These are phyloP conservation scores for Rhinatrema bivittatum DNA, from an alignment of 2,797 vertebrate genomes.

Conservation along the genomic window DNA sequence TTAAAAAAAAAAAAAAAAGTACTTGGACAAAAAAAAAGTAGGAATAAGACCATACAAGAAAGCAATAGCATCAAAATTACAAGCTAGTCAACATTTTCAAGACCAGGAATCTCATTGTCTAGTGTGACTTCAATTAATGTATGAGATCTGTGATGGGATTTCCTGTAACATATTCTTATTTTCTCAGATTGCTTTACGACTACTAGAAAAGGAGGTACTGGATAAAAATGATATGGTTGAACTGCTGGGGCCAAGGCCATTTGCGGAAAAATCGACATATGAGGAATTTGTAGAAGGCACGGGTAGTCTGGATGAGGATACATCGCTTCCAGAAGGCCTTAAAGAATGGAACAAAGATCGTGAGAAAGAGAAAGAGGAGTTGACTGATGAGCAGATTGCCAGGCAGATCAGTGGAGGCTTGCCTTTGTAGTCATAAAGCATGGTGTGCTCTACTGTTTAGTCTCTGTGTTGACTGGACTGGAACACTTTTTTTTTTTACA, in stretches of 20 bases:
- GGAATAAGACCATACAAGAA: too few species aligned
- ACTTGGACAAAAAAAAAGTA: too few species aligned
- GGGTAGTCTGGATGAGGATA: conserved; percentile 87
- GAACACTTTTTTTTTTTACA: conserved; percentile 5
- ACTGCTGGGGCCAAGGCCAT: conserved; percentile 80
- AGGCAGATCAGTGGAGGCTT: conserved; percentile 66
- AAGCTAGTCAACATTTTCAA: too few species aligned
- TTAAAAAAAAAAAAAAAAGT: too few species aligned
- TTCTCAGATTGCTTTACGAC: conserved; percentile 79
- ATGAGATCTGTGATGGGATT: too few species aligned
- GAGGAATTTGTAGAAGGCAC: conserved; percentile 96
- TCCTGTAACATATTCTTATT: neutral
- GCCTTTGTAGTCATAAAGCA: conserved; percentile 59
- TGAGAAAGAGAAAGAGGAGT: conserved; percentile 67
- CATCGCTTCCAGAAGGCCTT: conserved; percentile 82
- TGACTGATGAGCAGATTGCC: conserved; percentile 65
- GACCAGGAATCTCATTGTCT: too few species aligned
- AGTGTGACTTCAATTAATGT: too few species aligned
- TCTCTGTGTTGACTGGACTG: conserved; percentile 20
- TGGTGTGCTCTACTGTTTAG: conserved; percentile 6
- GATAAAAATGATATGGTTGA: conserved; percentile 91
- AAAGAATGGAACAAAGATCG: conserved; percentile 92
- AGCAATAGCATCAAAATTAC: too few species aligned
- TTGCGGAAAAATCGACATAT: conserved; percentile 88
- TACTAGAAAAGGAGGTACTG: conserved; percentile 89